Evolutionary conservation across 2,797 vertebrate genomes (phyloP).

Genomic region (Dermochelys coriacea): DNA sequence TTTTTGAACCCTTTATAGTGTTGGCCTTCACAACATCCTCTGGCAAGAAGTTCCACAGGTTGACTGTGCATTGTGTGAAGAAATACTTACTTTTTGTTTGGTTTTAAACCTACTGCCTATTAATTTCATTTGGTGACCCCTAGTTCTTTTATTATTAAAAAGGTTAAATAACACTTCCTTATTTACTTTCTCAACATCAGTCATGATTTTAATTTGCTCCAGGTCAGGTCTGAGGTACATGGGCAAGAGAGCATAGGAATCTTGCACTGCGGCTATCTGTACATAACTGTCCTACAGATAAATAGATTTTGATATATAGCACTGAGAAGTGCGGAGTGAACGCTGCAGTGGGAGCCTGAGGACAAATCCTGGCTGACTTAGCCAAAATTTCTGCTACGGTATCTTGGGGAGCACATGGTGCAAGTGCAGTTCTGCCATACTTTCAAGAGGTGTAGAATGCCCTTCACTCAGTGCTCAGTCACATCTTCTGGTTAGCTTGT

Average conservation of each 20-base stretch:
- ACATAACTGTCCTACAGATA: background rate
- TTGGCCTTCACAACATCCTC: no score
- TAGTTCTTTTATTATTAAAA: no score
- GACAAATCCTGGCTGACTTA: background rate
- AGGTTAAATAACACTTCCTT: no score
- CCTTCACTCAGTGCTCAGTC: background rate
- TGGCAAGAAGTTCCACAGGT: no score
- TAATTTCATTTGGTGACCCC: no score
- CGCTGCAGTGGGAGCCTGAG: constrained; percentile 19
- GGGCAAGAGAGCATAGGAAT: no score
- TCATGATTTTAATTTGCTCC: background rate
- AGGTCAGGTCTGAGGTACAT: background rate
- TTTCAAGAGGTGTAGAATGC: background rate
- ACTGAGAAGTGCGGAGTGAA: constrained; percentile 24
- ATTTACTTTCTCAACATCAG: no score
- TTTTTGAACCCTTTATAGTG: no score
- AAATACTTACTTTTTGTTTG: no score
- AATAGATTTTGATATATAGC: background rate
- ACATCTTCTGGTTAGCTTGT: background rate
- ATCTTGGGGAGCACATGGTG: background rate
- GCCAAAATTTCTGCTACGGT: constrained; percentile 55
- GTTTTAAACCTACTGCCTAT: no score
- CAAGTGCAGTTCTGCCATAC: background rate
- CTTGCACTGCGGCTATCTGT: background rate
- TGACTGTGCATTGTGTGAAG: no score